A percentile compares a stretch with the other conserved stretches of the same genome.
Evolutionary conservation across 2,113 vertebrate genomes (phyloP).

Genomic region (Enhydra lutris): DNA sequence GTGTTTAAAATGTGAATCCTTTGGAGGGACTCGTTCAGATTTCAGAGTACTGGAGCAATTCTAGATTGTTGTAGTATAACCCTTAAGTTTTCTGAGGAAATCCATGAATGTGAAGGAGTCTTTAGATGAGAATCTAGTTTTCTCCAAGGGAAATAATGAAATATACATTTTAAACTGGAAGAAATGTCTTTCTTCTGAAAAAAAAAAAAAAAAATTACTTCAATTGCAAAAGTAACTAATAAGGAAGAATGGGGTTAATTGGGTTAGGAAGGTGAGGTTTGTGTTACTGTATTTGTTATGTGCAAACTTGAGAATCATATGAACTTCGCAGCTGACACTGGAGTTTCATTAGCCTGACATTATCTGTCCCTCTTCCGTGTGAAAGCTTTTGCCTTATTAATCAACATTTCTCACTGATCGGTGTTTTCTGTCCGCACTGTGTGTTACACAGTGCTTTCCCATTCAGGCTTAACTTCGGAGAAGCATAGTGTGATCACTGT

Average conservation of each 20-base stretch:
- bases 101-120: background rate
- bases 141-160: background rate
- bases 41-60: background rate
- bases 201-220: background rate
- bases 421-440: background rate
- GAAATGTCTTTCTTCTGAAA: background rate
- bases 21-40: conserved; percentile 18
- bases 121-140: background rate
- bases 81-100: conserved; percentile 2
- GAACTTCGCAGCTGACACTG: background rate
- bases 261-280: background rate
- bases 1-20: conserved; percentile 14
- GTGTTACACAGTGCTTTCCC: background rate
- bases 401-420: background rate
- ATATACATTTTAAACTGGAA: background rate
- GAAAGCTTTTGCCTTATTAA: background rate
- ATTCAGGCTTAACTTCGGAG: background rate
- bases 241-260: background rate
- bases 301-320: background rate
- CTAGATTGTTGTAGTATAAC: background rate
- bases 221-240: conserved; percentile 18
- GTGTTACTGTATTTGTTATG: background rate
- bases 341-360: background rate
- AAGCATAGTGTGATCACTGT: background rate
- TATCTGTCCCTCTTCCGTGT: background rate